phyloP scores from a whole-genome alignment of 1,140 invertebrate species.

The Drosophila leontia region DNA sequence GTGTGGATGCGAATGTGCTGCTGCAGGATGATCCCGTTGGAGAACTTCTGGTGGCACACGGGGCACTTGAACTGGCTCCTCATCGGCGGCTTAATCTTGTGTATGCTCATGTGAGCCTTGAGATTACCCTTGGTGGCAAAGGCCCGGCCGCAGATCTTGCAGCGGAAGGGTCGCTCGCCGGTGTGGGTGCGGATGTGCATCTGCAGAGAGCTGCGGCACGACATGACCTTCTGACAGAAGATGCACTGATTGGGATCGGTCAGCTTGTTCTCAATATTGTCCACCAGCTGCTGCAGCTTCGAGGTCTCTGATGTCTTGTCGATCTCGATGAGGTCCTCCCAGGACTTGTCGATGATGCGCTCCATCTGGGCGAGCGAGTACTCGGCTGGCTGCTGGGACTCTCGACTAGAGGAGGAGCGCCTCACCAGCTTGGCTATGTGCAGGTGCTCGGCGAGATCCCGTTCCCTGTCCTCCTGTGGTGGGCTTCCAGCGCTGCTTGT shows the following conservation, averaged over 20 bases:
- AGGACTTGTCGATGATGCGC: conserved; percentile 92
- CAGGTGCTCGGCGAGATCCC: conserved; percentile 49
- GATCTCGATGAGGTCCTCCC: conserved; percentile 98
- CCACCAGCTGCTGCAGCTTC: conserved; percentile 97
- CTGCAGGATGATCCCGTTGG: conserved; percentile 97
- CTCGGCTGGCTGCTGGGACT: conserved; percentile 52
- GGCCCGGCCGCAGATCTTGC: conserved; percentile 97
- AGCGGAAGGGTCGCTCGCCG: conserved; percentile 97
- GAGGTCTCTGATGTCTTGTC: conserved; percentile 94
- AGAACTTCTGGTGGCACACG: conserved; percentile 99
- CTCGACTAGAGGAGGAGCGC: conserved; percentile 69
- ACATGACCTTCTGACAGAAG: conserved; percentile 98
- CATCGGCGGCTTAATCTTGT: conserved; percentile 96
- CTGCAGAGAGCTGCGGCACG: conserved; percentile 98
- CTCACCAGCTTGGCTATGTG: conserved; percentile 67
- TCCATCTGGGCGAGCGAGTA: conserved; percentile 78
- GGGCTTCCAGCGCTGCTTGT: conserved; percentile 51
- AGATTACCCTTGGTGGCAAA: conserved; percentile 99
- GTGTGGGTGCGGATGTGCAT: conserved; percentile 97
- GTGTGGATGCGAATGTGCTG: conserved; percentile 98
- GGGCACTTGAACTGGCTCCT: conserved; percentile 98
- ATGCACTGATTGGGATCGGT: conserved; percentile 99
- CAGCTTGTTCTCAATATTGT: conserved; percentile 98
- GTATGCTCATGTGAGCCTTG: conserved; percentile 99
- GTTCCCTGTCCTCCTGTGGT: conserved; percentile 47